Conservation (phyloP, 2,113 vertebrate species). For the Vulpes lagopus region DNA sequence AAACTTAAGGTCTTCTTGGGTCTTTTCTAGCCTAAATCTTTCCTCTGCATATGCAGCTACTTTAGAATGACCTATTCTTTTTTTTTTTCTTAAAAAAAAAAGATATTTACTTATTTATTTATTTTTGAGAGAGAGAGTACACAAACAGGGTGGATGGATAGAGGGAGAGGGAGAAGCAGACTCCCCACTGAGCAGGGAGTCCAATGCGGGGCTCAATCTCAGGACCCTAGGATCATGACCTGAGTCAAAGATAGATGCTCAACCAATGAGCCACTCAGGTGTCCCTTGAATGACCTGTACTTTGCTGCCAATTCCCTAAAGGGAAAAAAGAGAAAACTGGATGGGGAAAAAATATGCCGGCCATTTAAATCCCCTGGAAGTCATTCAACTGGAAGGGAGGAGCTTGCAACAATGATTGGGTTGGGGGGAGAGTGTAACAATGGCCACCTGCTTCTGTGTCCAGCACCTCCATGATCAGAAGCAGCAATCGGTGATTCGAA, state of each 20-base stretch:
- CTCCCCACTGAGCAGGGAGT: no score
- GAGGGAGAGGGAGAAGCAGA: no score
- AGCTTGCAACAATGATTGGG: no score
- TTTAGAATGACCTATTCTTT: not conserved
- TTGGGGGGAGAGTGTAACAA: fast-evolving
- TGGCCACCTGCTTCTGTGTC: not conserved
- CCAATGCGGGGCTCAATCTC: no score
- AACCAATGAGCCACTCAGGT: no score
- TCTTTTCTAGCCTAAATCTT: not conserved
- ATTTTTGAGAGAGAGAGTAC: no score
- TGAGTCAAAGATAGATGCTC: no score
- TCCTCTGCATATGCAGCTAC: not conserved
- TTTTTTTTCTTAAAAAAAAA: no score
- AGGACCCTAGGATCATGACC: no score
- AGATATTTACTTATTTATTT: no score
- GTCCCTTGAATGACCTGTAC: not conserved
- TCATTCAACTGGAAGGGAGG: not conserved
- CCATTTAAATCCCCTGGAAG: not conserved
- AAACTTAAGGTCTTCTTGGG: not conserved
- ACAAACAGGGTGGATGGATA: no score
- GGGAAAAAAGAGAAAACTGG: not conserved
- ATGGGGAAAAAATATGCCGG: not conserved
- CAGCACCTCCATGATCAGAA: not conserved
- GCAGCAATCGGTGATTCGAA: not conserved
- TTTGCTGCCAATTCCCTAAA: not conserved